Evolutionary conservation across 1,140 invertebrate genomes (phyloP).

Genomic region (Orchesella cincta): DNA sequence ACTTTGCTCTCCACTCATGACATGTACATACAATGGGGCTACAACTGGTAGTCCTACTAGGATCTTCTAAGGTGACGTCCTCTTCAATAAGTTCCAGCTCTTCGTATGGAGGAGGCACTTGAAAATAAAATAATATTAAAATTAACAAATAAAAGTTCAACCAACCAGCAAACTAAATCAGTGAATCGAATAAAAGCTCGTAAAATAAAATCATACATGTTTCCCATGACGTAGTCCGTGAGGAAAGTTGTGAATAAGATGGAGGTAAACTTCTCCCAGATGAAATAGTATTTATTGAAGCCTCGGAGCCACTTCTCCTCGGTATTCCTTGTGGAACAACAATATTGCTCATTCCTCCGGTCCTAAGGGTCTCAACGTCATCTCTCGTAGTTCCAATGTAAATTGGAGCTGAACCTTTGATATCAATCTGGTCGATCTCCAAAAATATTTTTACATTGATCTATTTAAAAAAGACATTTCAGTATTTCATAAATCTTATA

Average conservation of each 20-base stretch:
- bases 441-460: slow-evolving; percentile 18
- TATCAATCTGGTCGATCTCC: not conserved
- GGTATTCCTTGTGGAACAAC: not conserved
- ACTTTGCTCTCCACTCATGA: too few species aligned
- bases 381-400: slow-evolving; percentile 21
- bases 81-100: not conserved
- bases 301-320: not conserved
- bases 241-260: slow-evolving; percentile 1
- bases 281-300: not conserved
- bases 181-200: not conserved
- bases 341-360: slow-evolving; percentile 3
- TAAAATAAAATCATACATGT: slow-evolving; percentile 6
- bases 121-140: too few species aligned
- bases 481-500: too few species aligned
- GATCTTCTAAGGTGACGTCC: too few species aligned
- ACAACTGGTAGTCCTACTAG: too few species aligned
- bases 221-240: not conserved
- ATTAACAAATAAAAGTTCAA: too few species aligned
- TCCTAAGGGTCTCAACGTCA: not conserved
- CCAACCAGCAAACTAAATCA: too few species aligned
- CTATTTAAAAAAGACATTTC: too few species aligned
- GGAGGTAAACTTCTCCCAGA: not conserved
- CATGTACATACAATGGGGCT: too few species aligned
- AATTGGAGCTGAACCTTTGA: slow-evolving; percentile 2
- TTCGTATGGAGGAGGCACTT: slow-evolving; percentile 8